These are phyloP conservation scores for Enteromius mattozi DNA, from an alignment of 2,797 vertebrate species.

Conservation along the genomic window DNA sequence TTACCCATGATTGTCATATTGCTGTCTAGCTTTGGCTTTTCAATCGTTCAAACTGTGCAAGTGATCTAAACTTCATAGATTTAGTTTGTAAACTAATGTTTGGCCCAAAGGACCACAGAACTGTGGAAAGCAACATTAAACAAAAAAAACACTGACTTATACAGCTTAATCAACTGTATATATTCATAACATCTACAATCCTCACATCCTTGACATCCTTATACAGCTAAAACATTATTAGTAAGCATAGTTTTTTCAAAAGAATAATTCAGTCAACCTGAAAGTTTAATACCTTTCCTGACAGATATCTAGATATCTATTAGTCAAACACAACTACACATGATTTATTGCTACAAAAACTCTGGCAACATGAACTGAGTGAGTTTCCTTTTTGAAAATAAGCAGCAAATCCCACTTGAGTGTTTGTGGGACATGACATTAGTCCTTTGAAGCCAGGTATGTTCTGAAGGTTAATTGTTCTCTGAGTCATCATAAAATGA, in stretches of 20 bases:
- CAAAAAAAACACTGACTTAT: constrained; percentile 11
- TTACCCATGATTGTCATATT: constrained; percentile 36
- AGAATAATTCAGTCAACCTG: background rate
- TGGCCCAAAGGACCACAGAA: constrained; percentile 3
- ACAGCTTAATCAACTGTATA: constrained; percentile 24
- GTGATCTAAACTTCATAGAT: constrained; percentile 24
- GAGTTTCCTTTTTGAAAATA: constrained; percentile 56
- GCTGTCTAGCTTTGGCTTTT: constrained; percentile 79
- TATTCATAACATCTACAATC: background rate
- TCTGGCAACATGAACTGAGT: constrained; percentile 30
- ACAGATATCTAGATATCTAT: background rate
- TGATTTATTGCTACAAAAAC: constrained; percentile 16
- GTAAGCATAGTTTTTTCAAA: constrained; percentile 16
- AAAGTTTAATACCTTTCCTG: constrained; percentile 16
- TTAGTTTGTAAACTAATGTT: background rate
- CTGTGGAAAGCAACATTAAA: background rate
- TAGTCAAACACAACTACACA: constrained; percentile 16
- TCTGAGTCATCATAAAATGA: background rate
- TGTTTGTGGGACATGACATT: constrained; percentile 36
- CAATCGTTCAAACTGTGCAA: constrained; percentile 51
- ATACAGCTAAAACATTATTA: constrained; percentile 9
- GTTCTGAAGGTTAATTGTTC: background rate
- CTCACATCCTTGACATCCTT: background rate
- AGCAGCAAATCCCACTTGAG: constrained; percentile 69
- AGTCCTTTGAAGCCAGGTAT: background rate